Evolutionary conservation across 1,140 invertebrate genomes (phyloP), one percentile per base, ranked within the genome.

Genomic region (Plutomurus gul): DNA sequence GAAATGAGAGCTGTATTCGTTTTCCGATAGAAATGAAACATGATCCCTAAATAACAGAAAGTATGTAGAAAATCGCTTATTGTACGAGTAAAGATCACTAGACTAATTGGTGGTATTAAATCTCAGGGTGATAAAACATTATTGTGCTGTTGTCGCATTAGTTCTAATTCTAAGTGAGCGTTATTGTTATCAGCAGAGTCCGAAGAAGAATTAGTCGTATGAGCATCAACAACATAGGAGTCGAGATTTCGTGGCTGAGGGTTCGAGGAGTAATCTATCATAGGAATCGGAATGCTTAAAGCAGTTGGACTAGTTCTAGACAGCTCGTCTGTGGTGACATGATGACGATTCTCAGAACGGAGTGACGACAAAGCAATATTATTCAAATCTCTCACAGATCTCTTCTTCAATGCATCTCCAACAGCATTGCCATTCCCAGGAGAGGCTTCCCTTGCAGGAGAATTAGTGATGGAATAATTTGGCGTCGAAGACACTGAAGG

Each of bases 241-340:
- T 22, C 49, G 22, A 25, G 20, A 56, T 10, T 56, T 1, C 30
- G 22, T 13, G 49, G 10, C 22, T 25, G 49, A 22, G 49, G 30
- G 16, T 7, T 7, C 16, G 1, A n/a, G 22, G 49, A 22, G 25
- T 65, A 76, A 22, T 76, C 51, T 37, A 33, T 36, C 75, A 40
- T 39, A 16, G 76, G 65, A 20, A 51, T 56, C 22, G 76, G 76
- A 78, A 78, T 78, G 76, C 65, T 72, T 73, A 78, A 13, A 33
- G 25, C 56, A 40, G 76, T 71, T 43, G n/a, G n/a, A n/a, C n/a
- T n/a, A n/a, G 20, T 73, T 16, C 70, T 46, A 22, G 47, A 70
- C 25, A 46, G 65, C 27, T 40, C 71, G 27, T 73, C 71, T 70
- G 25, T 56, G 16, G 30, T 39, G 60, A n/a, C 47, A 36, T 56